Conservation (phyloP, 2,113 vertebrate species). For the Azemiops feae region DNA sequence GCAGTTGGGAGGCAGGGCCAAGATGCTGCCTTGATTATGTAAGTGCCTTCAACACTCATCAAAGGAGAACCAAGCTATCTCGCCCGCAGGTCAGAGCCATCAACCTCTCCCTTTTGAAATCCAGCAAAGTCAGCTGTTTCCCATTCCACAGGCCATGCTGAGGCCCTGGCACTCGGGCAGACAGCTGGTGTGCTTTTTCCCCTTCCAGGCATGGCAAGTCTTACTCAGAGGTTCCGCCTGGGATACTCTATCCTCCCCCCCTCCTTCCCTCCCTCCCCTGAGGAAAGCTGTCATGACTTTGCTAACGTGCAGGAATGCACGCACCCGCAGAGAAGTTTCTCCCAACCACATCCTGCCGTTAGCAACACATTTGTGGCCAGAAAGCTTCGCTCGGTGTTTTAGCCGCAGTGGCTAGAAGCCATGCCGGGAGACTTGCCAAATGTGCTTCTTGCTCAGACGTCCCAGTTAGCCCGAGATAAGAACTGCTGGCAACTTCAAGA, state of each 20-base stretch:
- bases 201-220: neutral
- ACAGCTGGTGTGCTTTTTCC: neutral
- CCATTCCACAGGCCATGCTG: neutral
- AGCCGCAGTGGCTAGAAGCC: neutral
- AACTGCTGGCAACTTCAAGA: neutral
- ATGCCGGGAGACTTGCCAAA: neutral
- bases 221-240: neutral
- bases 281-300: neutral
- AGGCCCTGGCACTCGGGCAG: neutral
- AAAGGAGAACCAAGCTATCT: neutral
- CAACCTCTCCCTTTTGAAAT: neutral
- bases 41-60: neutral
- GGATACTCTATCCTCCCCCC: neutral
- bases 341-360: neutral
- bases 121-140: neutral
- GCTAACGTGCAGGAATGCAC: constrained; percentile 16
- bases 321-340: neutral
- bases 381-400: neutral
- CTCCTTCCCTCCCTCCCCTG: neutral
- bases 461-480: neutral
- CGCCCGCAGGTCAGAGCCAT: neutral
- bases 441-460: neutral
- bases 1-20: neutral
- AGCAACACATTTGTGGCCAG: neutral
- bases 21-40: neutral